Percentiles rank a stretch among this genome's conserved stretches.
Conservation (phyloP, 30 jellyfish, hydroid and myxozoan species). For the Catostylus mosaicus region DNA sequence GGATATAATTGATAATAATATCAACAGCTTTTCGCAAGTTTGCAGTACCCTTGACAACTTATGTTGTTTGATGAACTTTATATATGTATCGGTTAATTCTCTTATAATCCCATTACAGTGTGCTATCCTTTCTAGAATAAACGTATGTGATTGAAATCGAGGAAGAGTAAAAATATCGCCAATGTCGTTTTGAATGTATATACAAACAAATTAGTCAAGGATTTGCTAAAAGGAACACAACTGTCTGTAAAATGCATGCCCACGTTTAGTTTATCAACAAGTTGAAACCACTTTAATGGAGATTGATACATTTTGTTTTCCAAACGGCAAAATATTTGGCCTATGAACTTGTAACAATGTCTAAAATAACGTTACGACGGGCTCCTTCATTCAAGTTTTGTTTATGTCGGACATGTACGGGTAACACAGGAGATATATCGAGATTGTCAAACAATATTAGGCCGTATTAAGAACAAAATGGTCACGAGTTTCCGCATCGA, state of each 20-base stretch:
- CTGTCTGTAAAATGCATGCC: not conserved
- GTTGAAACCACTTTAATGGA: not conserved
- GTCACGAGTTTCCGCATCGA: no score
- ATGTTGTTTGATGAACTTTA: no score
- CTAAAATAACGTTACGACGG: not conserved
- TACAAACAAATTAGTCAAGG: not conserved
- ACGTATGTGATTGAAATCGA: not conserved
- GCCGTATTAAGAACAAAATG: no score
- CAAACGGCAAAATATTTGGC: constrained; percentile 5
- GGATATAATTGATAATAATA: not conserved
- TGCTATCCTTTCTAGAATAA: not conserved
- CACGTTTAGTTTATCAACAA: not conserved
- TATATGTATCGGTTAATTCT: not conserved
- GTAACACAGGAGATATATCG: not conserved
- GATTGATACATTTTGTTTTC: not conserved
- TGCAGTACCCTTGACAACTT: not conserved
- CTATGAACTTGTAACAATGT: not conserved
- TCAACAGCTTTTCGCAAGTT: constrained; percentile 1
- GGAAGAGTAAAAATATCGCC: not conserved
- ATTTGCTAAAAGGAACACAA: not conserved
- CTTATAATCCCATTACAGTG: not conserved
- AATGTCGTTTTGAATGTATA: not conserved
- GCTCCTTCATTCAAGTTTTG: not conserved
- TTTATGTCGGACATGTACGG: not conserved
- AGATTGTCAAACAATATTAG: not conserved